Evolutionary conservation across 2,888 invertebrate genomes (phyloP).

Genomic region (Entomobrya proxima): DNA sequence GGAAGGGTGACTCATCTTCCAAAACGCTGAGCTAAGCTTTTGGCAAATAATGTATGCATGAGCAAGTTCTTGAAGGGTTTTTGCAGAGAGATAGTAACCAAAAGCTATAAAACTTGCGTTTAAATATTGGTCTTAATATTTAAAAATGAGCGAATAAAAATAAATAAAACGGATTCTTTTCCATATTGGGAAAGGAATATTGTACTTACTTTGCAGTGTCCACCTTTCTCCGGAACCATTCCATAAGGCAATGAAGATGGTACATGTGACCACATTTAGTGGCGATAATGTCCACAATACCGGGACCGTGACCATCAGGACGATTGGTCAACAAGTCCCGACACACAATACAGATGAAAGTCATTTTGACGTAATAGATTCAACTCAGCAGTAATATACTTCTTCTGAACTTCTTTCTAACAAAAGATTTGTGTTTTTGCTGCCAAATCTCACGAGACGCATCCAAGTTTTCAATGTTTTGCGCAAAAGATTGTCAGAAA

Average conservation of each 20-base stretch:
- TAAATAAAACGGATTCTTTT: too few species aligned
- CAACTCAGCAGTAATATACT: not conserved
- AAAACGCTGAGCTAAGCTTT: not conserved
- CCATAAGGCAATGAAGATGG: constrained; percentile 71
- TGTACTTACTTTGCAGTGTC: constrained; percentile 71
- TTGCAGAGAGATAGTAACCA: not conserved
- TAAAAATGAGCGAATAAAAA: too few species aligned
- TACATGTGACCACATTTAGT: constrained; percentile 73
- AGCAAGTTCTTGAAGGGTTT: constrained; percentile 22
- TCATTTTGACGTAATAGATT: constrained; percentile 65
- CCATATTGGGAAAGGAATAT: not conserved
- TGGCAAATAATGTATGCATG: not conserved
- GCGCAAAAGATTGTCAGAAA: constrained; percentile 35
- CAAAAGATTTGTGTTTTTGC: not conserved
- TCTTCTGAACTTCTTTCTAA: constrained; percentile 2
- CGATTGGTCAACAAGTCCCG: constrained; percentile 73
- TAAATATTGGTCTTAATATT: too few species aligned
- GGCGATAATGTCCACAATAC: constrained; percentile 70
- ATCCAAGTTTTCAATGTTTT: constrained; percentile 5
- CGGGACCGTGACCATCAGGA: constrained; percentile 70
- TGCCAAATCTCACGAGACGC: constrained; percentile 15
- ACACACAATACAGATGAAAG: constrained; percentile 74
- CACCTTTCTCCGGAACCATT: constrained; percentile 73
- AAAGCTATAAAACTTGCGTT: too few species aligned
- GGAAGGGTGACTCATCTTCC: constrained; percentile 24